These are phyloP conservation scores for Herpailurus yagouaroundi DNA, from an alignment of 2,113 vertebrate species.

Conservation along the genomic window DNA sequence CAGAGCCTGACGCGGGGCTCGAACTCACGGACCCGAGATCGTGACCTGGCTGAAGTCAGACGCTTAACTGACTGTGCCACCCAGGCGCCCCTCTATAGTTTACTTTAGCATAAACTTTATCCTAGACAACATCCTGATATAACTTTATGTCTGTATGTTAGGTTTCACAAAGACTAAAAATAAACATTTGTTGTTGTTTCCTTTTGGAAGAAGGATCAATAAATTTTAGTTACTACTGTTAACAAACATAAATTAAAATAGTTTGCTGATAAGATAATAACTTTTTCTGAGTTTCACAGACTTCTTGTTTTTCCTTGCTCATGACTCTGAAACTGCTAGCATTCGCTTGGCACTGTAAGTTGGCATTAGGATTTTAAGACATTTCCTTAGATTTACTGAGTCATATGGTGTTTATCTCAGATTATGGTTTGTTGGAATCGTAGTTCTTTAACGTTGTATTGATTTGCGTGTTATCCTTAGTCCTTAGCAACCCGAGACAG, in stretches of 20 bases:
- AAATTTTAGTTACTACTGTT: neutral
- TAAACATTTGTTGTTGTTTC: neutral
- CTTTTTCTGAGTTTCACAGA: conserved; percentile 27
- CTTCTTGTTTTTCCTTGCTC: conserved; percentile 52
- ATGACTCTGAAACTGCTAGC: conserved; percentile 9
- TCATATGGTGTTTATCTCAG: conserved; percentile 68
- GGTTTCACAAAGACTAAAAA: neutral
- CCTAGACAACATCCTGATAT: neutral
- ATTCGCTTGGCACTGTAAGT: conserved; percentile 52
- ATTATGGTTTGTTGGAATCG: conserved; percentile 42
- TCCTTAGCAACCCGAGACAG: conserved; percentile 56
- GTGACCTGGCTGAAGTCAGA: too few relatives aligned
- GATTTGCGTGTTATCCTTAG: conserved; percentile 60
- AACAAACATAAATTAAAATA: neutral
- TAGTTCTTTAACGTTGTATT: conserved; percentile 57
- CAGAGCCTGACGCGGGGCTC: too few relatives aligned
- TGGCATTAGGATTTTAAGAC: conserved; percentile 69
- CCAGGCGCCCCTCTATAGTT: too few relatives aligned
- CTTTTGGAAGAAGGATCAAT: neutral
- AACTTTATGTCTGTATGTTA: neutral
- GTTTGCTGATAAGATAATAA: conserved; percentile 24
- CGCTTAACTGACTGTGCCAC: too few relatives aligned
- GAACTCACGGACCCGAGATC: too few relatives aligned
- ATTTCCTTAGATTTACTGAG: conserved; percentile 68
- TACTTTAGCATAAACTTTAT: neutral